These are phyloP conservation scores for Stenopsyche tienmushanensis DNA, from an alignment of 1,140 invertebrate genomes.

Conservation along the genomic window DNA sequence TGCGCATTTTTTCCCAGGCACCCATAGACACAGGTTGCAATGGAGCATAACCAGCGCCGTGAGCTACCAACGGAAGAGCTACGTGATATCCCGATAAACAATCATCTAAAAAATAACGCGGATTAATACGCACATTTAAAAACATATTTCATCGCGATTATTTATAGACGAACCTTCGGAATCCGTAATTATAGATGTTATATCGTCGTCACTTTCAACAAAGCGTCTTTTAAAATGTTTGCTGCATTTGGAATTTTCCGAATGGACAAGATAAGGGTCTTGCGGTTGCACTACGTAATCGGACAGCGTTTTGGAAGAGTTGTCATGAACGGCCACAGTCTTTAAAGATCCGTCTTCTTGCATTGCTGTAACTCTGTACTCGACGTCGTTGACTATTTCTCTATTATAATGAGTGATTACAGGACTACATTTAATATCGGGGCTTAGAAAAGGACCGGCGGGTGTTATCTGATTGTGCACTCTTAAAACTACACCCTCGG, in stretches of 20 bases:
- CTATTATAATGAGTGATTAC: conserved; percentile 43
- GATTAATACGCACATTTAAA: conserved; percentile 5
- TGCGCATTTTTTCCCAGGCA: conserved; percentile 47
- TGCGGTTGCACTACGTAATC: conserved; percentile 52
- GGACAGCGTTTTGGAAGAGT: conserved; percentile 54
- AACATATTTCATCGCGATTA: neutral
- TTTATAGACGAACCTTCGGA: conserved; percentile 51
- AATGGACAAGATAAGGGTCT: conserved; percentile 55
- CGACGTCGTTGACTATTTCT: conserved; percentile 49
- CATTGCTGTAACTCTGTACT: conserved; percentile 56
- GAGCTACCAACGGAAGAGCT: conserved; percentile 49
- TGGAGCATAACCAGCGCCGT: conserved; percentile 49
- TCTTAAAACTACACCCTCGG: conserved; percentile 50
- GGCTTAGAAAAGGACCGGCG: conserved; percentile 45
- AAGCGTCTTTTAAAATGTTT: conserved; percentile 56
- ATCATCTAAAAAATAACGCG: conserved; percentile 46
- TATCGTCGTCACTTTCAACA: conserved; percentile 55
- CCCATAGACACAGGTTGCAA: conserved; percentile 49
- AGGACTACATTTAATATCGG: conserved; percentile 45
- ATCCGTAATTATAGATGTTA: conserved; percentile 55
- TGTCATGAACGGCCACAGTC: conserved; percentile 54
- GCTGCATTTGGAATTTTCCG: conserved; percentile 55
- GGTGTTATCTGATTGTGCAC: conserved; percentile 54
- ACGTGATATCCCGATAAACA: conserved; percentile 56
- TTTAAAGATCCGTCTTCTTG: conserved; percentile 54